phyloP scores from a whole-genome alignment of 2,888 invertebrate species.

The Siphonodentalium dalli region DNA sequence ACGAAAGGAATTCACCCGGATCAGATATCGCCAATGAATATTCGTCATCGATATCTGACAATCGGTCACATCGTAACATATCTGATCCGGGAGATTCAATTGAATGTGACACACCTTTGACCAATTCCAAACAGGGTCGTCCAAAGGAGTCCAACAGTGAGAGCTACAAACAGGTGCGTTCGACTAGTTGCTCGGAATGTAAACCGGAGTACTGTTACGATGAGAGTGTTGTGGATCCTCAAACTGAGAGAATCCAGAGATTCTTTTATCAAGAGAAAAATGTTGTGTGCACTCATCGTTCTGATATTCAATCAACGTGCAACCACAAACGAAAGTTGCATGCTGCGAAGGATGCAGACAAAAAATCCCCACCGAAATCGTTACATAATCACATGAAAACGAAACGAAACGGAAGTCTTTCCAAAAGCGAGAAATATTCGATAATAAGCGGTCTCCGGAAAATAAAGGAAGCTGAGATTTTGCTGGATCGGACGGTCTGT shows the following conservation, averaged over 20 bases:
- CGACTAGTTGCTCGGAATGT: conserved; percentile 19
- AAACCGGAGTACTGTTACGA: conserved; percentile 60
- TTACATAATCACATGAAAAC: conserved; percentile 11
- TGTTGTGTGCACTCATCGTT: conserved; percentile 24
- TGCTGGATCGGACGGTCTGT: conserved; percentile 41
- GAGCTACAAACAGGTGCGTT: no score
- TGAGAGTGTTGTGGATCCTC: conserved; percentile 56
- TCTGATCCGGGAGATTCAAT: no score
- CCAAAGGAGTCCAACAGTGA: no score
- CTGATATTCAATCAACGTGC: no score
- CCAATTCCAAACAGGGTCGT: no score
- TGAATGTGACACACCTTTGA: no score
- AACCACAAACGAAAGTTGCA: conserved; percentile 25
- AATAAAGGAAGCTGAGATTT: conserved; percentile 38
- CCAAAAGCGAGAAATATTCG: conserved; percentile 34
- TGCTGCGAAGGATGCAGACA: conserved; percentile 32
- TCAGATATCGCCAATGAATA: no score
- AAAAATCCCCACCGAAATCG: conserved; percentile 8
- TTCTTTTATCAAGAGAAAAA: conserved; percentile 53
- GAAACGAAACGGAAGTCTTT: no score
- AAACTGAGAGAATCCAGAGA: conserved; percentile 56
- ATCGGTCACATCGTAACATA: no score
- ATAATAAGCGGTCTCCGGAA: conserved; percentile 38
- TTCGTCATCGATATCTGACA: no score
- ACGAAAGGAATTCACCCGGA: no score